Conservation (phyloP, 2,888 invertebrate species). For the Drosophila flavopinicola region DNA sequence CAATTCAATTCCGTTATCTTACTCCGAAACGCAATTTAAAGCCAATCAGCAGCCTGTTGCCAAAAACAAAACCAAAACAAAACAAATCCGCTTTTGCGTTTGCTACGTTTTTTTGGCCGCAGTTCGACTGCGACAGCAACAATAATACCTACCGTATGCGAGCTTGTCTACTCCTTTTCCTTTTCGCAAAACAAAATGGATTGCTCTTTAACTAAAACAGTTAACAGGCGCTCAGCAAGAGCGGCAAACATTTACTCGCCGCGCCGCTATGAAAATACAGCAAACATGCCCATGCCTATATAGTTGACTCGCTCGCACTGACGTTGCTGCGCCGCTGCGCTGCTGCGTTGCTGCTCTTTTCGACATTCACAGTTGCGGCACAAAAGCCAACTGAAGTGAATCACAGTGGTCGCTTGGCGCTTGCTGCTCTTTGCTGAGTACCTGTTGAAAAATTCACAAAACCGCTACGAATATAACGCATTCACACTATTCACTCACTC, state of each 20-base stretch:
- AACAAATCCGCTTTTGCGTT: not conserved
- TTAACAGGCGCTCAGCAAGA: conserved; percentile 77
- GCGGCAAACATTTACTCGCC: conserved; percentile 20
- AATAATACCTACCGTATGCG: conserved; percentile 2
- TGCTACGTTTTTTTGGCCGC: conserved; percentile 12
- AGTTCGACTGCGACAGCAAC: conserved; percentile 19
- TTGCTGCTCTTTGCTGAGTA: conserved; percentile 53
- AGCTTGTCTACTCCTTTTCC: conserved; percentile 67
- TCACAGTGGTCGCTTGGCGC: conserved; percentile 12
- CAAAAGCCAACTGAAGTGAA: conserved; percentile 40
- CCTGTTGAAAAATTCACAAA: conserved; percentile 83
- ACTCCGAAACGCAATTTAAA: not conserved
- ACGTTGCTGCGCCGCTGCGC: no score
- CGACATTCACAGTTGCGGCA: conserved; percentile 49
- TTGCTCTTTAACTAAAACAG: conserved; percentile 85
- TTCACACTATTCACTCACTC: conserved; percentile 76
- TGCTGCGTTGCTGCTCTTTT: conserved; percentile 3
- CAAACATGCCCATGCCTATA: conserved; percentile 50
- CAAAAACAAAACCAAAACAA: not conserved
- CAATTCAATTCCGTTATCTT: not conserved
- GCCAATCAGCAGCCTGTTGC: not conserved
- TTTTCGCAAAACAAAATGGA: conserved; percentile 83
- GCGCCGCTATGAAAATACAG: conserved; percentile 28
- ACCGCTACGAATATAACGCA: conserved; percentile 78
- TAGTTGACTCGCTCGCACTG: conserved; percentile 48